Conservation (phyloP, 2,888 invertebrate species). For the Eristalis intricaria region DNA sequence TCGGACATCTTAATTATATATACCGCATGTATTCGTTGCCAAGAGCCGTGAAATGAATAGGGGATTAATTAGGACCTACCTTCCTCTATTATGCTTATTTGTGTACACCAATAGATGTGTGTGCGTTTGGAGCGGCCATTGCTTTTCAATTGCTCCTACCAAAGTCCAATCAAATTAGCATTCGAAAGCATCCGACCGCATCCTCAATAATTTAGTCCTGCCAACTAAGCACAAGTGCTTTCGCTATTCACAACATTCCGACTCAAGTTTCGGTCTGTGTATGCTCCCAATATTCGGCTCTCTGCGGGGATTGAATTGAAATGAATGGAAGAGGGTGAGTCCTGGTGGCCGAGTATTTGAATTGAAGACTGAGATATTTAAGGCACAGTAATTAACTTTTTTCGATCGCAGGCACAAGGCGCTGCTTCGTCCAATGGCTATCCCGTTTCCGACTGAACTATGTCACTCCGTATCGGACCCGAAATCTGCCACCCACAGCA, state of each 20-base stretch:
- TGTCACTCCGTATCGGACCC: neutral
- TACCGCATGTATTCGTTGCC: constrained; percentile 38
- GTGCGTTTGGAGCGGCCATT: constrained; percentile 55
- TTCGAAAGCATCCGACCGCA: constrained; percentile 71
- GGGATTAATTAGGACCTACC: constrained; percentile 68
- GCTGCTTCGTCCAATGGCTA: neutral
- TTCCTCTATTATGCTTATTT: constrained; percentile 64
- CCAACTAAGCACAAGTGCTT: constrained; percentile 69
- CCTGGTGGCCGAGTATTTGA: neutral
- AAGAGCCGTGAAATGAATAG: constrained; percentile 69
- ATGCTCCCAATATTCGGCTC: constrained; percentile 12
- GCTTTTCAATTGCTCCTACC: constrained; percentile 70
- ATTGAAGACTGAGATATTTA: constrained; percentile 38
- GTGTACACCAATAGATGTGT: constrained; percentile 16
- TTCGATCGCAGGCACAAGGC: constrained; percentile 2
- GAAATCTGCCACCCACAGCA: constrained; percentile 20
- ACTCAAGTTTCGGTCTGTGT: constrained; percentile 49
- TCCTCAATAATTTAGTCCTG: constrained; percentile 72
- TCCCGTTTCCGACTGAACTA: neutral
- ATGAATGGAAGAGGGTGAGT: neutral
- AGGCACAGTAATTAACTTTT: constrained; percentile 62
- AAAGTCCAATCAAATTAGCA: constrained; percentile 70
- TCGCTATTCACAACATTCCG: constrained; percentile 61
- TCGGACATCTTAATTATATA: constrained; percentile 57
- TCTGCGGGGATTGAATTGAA: neutral